Percentiles rank a stretch among this genome's conserved stretches.
phyloP scores from a whole-genome alignment of 1,140 invertebrate genomes.

The Drosophila busckii region DNA sequence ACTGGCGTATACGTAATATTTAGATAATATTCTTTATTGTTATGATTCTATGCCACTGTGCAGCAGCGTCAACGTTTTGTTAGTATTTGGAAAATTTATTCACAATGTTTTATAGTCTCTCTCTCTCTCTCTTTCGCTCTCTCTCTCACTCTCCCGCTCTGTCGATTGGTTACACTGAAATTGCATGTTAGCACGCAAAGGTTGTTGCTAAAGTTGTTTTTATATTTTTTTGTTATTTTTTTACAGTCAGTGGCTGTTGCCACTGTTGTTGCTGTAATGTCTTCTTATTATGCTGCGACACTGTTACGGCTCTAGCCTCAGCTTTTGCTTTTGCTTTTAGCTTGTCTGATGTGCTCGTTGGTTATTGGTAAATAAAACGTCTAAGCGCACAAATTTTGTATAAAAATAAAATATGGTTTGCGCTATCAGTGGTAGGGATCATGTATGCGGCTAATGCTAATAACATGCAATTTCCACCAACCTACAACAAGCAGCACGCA shows the following conservation, averaged over 20 bases:
- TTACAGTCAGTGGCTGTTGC: conserved; percentile 26
- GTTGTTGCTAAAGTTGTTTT: conserved; percentile 46
- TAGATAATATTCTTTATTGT: not conserved
- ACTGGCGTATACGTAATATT: conserved; percentile 63
- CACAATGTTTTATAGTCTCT: conserved; percentile 66
- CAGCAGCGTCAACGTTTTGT: conserved; percentile 30
- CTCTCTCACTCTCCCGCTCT: not conserved
- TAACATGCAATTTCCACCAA: conserved; percentile 71
- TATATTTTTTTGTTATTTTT: conserved; percentile 17
- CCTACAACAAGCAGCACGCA: conserved; percentile 50
- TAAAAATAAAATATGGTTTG: conserved; percentile 71
- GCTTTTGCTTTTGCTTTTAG: conserved; percentile 14
- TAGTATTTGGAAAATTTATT: conserved; percentile 64
- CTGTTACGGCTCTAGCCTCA: conserved; percentile 27
- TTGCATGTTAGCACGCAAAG: conserved; percentile 72
- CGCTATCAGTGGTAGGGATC: conserved; percentile 67
- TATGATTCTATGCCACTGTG: conserved; percentile 22
- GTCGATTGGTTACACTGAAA: conserved; percentile 54
- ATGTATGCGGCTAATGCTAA: conserved; percentile 73
- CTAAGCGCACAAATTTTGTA: conserved; percentile 68
- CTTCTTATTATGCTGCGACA: conserved; percentile 75
- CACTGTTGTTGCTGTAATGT: conserved; percentile 65
- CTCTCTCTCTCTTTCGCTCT: not conserved
- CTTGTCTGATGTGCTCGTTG: conserved; percentile 31
- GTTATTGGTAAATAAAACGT: conserved; percentile 73